Percentiles rank a stretch among this genome's conserved stretches.
These are phyloP conservation scores for Carcharodon carcharias DNA, from an alignment of 2,797 vertebrate genomes.

Conservation along the genomic window DNA sequence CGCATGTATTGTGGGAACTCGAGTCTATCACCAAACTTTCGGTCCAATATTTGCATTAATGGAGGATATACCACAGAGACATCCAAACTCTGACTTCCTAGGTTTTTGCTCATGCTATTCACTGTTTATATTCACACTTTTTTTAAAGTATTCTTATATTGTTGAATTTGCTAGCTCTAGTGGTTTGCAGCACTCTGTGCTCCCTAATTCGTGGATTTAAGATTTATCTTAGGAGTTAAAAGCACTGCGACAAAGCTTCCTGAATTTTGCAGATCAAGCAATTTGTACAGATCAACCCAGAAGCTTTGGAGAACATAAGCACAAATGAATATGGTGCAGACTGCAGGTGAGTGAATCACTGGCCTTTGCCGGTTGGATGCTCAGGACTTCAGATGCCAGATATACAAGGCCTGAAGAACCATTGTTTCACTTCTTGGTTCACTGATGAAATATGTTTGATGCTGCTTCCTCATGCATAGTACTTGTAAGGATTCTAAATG, in stretches of 20 bases:
- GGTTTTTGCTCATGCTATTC: background rate
- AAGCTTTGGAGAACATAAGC: background rate
- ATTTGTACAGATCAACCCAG: background rate
- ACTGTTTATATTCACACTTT: background rate
- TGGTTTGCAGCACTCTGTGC: background rate
- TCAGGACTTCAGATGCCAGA: background rate
- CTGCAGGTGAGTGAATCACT: background rate
- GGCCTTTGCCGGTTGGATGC: background rate
- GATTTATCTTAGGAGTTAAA: background rate
- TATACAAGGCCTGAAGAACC: background rate
- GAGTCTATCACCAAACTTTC: background rate
- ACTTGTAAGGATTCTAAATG: background rate
- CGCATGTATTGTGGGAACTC: background rate
- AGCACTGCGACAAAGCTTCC: background rate
- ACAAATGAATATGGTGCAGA: background rate
- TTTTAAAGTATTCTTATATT: background rate
- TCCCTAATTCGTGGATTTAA: background rate
- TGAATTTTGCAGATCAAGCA: background rate
- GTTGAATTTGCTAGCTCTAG: background rate
- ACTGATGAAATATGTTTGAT: background rate
- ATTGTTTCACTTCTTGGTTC: background rate
- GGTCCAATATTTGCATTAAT: background rate
- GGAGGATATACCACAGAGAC: background rate
- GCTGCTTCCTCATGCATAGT: background rate
- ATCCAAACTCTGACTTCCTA: background rate